A percentile compares a stretch with the other conserved stretches of the same genome.
Evolutionary conservation across 1,140 invertebrate species (phyloP).

Genomic region (Arion vulgaris): DNA sequence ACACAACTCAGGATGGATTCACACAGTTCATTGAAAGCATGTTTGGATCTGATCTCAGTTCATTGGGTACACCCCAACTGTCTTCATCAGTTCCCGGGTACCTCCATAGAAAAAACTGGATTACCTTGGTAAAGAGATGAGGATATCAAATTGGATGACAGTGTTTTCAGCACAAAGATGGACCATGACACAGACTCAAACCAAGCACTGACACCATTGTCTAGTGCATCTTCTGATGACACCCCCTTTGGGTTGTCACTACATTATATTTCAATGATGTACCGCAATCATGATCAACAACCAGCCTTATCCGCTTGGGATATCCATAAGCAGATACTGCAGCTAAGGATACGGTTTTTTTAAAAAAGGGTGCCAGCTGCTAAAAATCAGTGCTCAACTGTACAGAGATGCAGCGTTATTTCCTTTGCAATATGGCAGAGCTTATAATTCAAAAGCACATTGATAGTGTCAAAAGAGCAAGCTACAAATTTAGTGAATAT

Average conservation of each 20-base stretch:
- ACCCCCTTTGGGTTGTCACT: constrained; percentile 68
- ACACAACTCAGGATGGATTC: constrained; percentile 32
- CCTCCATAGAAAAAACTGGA: constrained; percentile 40
- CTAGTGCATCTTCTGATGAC: constrained; percentile 46
- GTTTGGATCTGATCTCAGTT: constrained; percentile 40
- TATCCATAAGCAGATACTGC: constrained; percentile 72
- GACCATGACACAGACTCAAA: not conserved
- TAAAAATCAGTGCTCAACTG: constrained; percentile 69
- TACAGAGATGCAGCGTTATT: constrained; percentile 72
- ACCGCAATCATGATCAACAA: constrained; percentile 70
- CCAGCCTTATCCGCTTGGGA: constrained; percentile 68
- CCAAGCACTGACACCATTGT: constrained; percentile 1
- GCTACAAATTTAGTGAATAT: constrained; percentile 68
- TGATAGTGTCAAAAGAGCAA: constrained; percentile 68
- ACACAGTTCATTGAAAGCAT: constrained; percentile 37
- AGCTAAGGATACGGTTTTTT: constrained; percentile 71
- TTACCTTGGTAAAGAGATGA: constrained; percentile 34
- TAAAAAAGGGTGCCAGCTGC: constrained; percentile 71
- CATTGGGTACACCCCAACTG: constrained; percentile 28
- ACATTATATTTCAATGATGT: constrained; percentile 71
- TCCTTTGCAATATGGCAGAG: constrained; percentile 69
- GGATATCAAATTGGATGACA: constrained; percentile 29
- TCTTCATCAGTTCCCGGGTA: constrained; percentile 26
- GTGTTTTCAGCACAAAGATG: constrained; percentile 1
- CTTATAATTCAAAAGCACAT: constrained; percentile 69